Evolutionary conservation across 2,113 vertebrate genomes (phyloP), one percentile per base, ranked within the genome.

Genomic region (Tupaia tana): DNA sequence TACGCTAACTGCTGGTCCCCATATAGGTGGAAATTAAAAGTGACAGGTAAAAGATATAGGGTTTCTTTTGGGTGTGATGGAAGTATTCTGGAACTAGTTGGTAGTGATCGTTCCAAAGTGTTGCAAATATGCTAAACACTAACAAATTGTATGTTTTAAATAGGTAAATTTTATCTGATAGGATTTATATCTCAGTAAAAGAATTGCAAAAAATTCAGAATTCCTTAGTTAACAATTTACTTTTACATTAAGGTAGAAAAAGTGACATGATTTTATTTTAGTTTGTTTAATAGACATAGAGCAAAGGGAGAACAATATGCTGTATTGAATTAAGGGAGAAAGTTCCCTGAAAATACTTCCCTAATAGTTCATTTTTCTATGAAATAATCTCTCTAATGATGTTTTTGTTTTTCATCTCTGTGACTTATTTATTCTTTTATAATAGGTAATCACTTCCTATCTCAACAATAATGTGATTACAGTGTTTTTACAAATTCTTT

Each of bases 381-480:
- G 54, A 73, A 95, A 90, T 54, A 86, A 19, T 91, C 77, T 14
- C 1, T 92, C 29, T 78, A 4, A 88, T 9, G 0, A 64, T 52
- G 12, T 25, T 92, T 96, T 95, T 91, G 63, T 75, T 95, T 92
- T 80, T 81, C 90, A 74, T 16, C 3, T 89, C 70, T 96, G 29
- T 94, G 74, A 54, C 52, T 8, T 74, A 77, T 88, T 80, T 94
- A 95, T 64, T 79, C 31, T 97, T 97, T 88, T 74, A 70, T 18
- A 89, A 54, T 25, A n/a, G 43, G 34, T 61, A 85, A 34, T 94
- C 75, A 67, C 64, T 90, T 64, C n/a, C 74, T 75, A 75, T 78
- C 9, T 69, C 90, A 54, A 75, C 12, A 43, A 20, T 24, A 31
- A 52, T 29, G 15, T 79, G 27, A 66, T 95, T 64, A 96, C 34